phyloP scores from a whole-genome alignment of 2,113 vertebrate species.

The Trochalopteron elliotii region DNA sequence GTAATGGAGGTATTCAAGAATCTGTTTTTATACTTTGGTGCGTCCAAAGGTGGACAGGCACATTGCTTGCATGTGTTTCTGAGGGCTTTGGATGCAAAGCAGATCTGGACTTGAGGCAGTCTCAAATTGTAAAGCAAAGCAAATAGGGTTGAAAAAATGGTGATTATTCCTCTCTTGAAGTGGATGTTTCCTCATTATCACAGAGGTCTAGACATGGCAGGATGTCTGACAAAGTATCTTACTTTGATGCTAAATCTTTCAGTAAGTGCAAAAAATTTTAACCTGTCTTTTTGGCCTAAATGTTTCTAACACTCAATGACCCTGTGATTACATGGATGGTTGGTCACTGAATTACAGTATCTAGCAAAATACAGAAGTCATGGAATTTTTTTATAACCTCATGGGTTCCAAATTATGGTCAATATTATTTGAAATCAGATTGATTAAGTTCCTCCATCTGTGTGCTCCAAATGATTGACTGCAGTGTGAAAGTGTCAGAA shows the following conservation, averaged over 20 bases:
- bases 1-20: neutral
- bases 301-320: neutral
- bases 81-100: neutral
- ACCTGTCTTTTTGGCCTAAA: neutral
- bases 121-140: neutral
- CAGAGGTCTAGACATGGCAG: neutral
- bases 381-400: neutral
- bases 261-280: neutral
- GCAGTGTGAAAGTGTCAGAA: constrained; percentile 4
- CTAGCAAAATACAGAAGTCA: neutral
- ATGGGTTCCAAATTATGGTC: neutral
- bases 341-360: neutral
- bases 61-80: neutral
- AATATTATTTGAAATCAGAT: neutral
- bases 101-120: neutral
- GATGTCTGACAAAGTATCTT: neutral
- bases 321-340: neutral
- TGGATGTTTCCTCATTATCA: neutral
- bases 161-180: neutral
- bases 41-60: neutral
- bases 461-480: neutral
- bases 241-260: neutral
- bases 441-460: neutral
- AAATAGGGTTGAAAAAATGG: neutral
- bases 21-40: neutral